Percentiles rank a stretch among this genome's conserved stretches.
These are phyloP conservation scores for Sebastes kiyomatsui DNA, from an alignment of 2,797 vertebrate species.

Conservation along the genomic window DNA sequence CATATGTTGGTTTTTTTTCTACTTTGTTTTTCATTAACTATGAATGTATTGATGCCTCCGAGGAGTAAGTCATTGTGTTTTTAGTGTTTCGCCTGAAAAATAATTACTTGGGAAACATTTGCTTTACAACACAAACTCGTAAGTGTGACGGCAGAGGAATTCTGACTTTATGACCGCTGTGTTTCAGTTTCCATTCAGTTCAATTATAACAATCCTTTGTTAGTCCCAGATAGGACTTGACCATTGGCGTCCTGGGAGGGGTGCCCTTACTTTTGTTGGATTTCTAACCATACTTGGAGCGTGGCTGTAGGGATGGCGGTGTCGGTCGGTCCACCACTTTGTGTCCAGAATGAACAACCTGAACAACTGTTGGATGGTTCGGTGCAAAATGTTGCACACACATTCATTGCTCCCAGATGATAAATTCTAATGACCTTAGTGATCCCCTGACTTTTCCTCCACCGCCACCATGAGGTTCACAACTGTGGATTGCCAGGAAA, in stretches of 20 bases:
- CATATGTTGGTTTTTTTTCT: slow-evolving; percentile 29
- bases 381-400: not conserved
- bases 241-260: too few species aligned
- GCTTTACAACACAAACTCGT: slow-evolving; percentile 2
- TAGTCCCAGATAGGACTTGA: not conserved
- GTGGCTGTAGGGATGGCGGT: not conserved
- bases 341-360: not conserved
- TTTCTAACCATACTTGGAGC: too few species aligned
- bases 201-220: not conserved
- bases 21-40: slow-evolving; percentile 21
- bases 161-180: not conserved
- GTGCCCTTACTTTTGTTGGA: too few species aligned
- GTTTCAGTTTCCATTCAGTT: not conserved
- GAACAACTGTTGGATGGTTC: not conserved
- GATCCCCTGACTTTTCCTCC: too few species aligned
- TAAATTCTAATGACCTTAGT: too few species aligned
- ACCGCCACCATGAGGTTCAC: too few species aligned
- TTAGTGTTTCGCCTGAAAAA: slow-evolving; percentile 7
- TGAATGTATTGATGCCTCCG: not conserved
- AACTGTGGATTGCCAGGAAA: too few species aligned
- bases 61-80: slow-evolving; percentile 5
- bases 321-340: not conserved
- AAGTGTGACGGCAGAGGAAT: slow-evolving; percentile 2
- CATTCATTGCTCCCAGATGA: not conserved
- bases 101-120: slow-evolving; percentile 37